These are phyloP conservation scores for Hipparchia sbordonii DNA, from an alignment of 2,888 invertebrate genomes.

Conservation along the genomic window DNA sequence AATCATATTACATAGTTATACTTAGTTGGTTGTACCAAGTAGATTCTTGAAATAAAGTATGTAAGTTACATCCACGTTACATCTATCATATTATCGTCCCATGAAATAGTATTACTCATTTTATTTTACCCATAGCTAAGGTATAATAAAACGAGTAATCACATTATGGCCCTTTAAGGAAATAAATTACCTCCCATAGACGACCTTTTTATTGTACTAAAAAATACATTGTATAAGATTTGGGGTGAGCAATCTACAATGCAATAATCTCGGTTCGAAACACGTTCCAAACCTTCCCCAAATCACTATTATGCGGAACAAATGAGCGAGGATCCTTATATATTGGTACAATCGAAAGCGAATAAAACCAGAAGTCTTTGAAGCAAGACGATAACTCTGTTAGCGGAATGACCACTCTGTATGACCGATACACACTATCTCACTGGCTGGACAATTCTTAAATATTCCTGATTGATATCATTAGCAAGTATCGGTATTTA, in stretches of 20 bases:
- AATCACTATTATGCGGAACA: slow-evolving; percentile 36
- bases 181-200: slow-evolving; percentile 3
- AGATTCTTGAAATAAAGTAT: too few relatives aligned
- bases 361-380: slow-evolving; percentile 45
- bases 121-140: background rate
- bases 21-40: too few relatives aligned
- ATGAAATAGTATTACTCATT: too few relatives aligned
- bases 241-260: slow-evolving; percentile 21
- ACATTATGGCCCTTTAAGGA: background rate
- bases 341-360: slow-evolving; percentile 49
- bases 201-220: slow-evolving; percentile 10
- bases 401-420: slow-evolving; percentile 49
- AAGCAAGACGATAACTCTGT: slow-evolving; percentile 43
- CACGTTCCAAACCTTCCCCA: slow-evolving; percentile 27
- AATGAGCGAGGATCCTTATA: slow-evolving; percentile 47
- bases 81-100: too few relatives aligned
- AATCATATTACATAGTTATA: too few relatives aligned
- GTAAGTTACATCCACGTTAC: too few relatives aligned
- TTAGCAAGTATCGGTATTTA: too few relatives aligned
- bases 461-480: too few relatives aligned
- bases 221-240: slow-evolving; percentile 5
- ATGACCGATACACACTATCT: slow-evolving; percentile 38
- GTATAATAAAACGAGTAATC: background rate
- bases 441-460: background rate
- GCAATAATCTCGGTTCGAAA: slow-evolving; percentile 20